Evolutionary conservation across 2,888 invertebrate genomes (phyloP), one percentile per base, ranked within the genome.

Genomic region (Helicoverpa assulta): DNA sequence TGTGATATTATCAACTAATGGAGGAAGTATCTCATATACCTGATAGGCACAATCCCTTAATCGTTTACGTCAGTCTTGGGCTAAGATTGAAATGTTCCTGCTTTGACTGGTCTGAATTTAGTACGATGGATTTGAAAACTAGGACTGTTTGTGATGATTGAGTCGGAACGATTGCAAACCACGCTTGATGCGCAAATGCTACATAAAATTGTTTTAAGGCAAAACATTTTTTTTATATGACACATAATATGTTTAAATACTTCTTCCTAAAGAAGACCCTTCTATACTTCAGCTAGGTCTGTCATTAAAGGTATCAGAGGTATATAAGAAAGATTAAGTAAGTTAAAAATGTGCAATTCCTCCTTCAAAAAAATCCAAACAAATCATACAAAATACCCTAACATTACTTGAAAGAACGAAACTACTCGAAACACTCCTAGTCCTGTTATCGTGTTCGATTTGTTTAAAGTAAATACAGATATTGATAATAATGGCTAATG

Each of bases 401-500:
- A 7, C 19, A 72, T 56, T 67, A 54, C 63, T 54, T 37, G 6
- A 16, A 65, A 51, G 14, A 55, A 52, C 73, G 71, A 57, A 40
- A 58, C 33, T 40, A 71, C 57, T 53, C 16, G 14, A 47, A 52
- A 53, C 53, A 52, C 43, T 16, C 54, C n/a, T 37, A 58, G 53
- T 52, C n/a, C 37, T n/a, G 19, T 72, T 77, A 78, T 72, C 81
- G 19, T 53, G 26, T 61, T 64, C 65, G 63, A 77, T 80, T 66
- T 65, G 65, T 81, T 68, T 63, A 37, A 72, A 72, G 65, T 77
- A 61, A 73, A 72, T 62, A 67, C 12, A 70, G 58, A 65, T 69
- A 58, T 70, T 69, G 66, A 73, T 70, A 73, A 29, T 58, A 52
- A 50, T 56, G 18, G 53, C 67, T 73, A 79, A 71, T 75, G 33